Percentiles rank a stretch among this genome's conserved stretches.
These are phyloP conservation scores for Syngnathoides biaculeatus DNA, from an alignment of 2,113 vertebrate species.

Conservation along the genomic window DNA sequence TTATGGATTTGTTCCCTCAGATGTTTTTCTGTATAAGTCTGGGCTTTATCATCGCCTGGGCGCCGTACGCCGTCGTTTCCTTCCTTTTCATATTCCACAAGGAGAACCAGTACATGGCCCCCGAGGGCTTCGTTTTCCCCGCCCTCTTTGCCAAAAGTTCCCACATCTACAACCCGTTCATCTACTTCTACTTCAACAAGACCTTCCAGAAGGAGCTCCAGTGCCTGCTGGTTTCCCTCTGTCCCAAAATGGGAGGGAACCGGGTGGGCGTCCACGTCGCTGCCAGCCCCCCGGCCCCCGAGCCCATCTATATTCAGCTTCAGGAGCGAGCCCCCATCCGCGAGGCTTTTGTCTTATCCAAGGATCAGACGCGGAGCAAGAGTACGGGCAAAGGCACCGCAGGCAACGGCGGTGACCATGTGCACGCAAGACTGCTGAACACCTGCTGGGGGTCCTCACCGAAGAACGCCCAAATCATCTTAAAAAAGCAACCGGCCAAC, in stretches of 20 bases:
- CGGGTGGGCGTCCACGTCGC: conserved; percentile 29
- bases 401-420: neutral
- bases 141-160: conserved; percentile 71
- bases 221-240: conserved; percentile 28
- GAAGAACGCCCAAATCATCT: neutral
- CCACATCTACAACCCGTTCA: conserved; percentile 72
- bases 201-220: conserved; percentile 58
- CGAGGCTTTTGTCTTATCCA: neutral
- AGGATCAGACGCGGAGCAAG: conserved; percentile 2
- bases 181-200: conserved; percentile 74
- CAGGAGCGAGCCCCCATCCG: conserved; percentile 31
- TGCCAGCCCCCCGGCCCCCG: neutral
- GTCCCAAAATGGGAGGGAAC: conserved; percentile 27
- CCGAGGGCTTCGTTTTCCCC: conserved; percentile 58
- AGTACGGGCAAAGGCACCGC: conserved; percentile 3
- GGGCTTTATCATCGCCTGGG: conserved; percentile 65
- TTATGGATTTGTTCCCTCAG: conserved; percentile 39
- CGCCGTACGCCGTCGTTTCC: conserved; percentile 60
- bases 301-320: conserved; percentile 65
- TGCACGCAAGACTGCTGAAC: neutral
- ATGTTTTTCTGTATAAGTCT: conserved; percentile 72
- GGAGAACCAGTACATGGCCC: conserved; percentile 53
- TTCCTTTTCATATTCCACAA: conserved; percentile 68
- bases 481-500: conserved; percentile 1
- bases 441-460: conserved; percentile 47